Conservation (phyloP, 1,140 invertebrate genomes). For the Sarcophaga peregrina region DNA sequence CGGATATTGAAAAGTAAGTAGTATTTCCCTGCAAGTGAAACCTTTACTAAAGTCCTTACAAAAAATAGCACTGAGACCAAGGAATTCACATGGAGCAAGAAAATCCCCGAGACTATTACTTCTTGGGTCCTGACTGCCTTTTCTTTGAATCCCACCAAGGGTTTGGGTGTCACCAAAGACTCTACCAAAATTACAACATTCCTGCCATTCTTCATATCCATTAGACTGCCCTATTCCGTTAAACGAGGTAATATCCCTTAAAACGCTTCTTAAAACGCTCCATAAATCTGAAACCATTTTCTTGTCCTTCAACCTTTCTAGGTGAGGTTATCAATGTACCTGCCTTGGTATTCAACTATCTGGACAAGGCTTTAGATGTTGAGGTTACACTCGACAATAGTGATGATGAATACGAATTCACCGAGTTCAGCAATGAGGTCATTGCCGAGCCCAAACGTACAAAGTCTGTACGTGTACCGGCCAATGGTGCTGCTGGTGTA, state of each 20-base stretch:
- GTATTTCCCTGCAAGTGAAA: rapidly evolving
- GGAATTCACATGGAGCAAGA: conserved; percentile 65
- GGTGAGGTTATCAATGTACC: conserved; percentile 63
- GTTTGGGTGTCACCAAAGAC: conserved; percentile 82
- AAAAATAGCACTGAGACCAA: conserved; percentile 48
- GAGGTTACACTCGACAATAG: conserved; percentile 86
- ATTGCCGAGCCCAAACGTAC: conserved; percentile 70
- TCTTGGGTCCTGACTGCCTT: conserved; percentile 94
- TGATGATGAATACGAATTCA: conserved; percentile 84
- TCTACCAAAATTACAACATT: conserved; percentile 85
- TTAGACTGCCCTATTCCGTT: conserved; percentile 85
- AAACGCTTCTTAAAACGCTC: not conserved
- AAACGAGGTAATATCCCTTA: conserved; percentile 72
- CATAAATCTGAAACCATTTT: conserved; percentile 10
- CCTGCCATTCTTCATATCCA: conserved; percentile 86
- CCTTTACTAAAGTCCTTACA: not conserved
- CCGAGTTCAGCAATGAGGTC: conserved; percentile 69
- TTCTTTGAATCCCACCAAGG: conserved; percentile 84
- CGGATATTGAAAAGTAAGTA: conserved; percentile 55
- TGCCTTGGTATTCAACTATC: conserved; percentile 62
- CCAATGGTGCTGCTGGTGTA: conserved; percentile 76
- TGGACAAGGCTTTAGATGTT: conserved; percentile 77
- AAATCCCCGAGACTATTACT: conserved; percentile 89
- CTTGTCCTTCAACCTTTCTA: conserved; percentile 11
- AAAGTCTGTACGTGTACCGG: conserved; percentile 74